Base-by-base conservation (phyloP, 53 echinoderm and acorn worm species). In the Temnopleurus reevesii region DNA sequence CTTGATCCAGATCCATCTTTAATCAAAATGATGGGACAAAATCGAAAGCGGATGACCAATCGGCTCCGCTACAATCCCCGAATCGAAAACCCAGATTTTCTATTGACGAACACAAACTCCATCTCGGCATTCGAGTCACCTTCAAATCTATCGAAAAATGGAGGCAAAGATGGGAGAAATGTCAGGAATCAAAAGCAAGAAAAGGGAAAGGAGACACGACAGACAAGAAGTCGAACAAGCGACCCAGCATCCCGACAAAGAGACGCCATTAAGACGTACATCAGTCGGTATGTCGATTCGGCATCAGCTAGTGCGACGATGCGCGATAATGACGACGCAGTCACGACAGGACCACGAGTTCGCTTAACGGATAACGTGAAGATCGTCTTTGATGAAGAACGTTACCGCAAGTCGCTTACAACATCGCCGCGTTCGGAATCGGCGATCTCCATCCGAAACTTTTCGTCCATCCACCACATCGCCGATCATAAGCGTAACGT, bases 51-150 rank as follows among this genome's bases (percentile, higher is more conserved):
- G 34, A 12, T 87, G 34, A 66, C 88, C n/a, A 87, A 87, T 51
- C 66, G 88, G 10, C 88, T 71, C 12, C 88, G 88, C 34, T 87
- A 71, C 71, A 87, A 87, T n/a, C 88, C 88, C 0, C 66, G 88
- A 1, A 51, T 87, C 17, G 49, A 64, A 24, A 51, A 65, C 8
- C 88, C 88, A 8, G 88, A 87, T 53, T 87, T 87, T 49, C 8
- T 87, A 17, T 21, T 87, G 53, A 87, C 88, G 19, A 87, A 87
- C 53, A 17, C 88, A 4, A 30, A 66, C 4, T 41, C 60, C 10
- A 27, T 10, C 85, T 30, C 46, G 29, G 54, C 81, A 8, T 31
- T 81, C 49, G 53, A 49, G 12, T 27, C 53, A 19, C 13, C 55
- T 28, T 55, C 41, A 23, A 23, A 28, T 26, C 41, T 71, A 19